Evolutionary conservation across 2,888 invertebrate species (phyloP).

Genomic region (Drosophila formosana): DNA sequence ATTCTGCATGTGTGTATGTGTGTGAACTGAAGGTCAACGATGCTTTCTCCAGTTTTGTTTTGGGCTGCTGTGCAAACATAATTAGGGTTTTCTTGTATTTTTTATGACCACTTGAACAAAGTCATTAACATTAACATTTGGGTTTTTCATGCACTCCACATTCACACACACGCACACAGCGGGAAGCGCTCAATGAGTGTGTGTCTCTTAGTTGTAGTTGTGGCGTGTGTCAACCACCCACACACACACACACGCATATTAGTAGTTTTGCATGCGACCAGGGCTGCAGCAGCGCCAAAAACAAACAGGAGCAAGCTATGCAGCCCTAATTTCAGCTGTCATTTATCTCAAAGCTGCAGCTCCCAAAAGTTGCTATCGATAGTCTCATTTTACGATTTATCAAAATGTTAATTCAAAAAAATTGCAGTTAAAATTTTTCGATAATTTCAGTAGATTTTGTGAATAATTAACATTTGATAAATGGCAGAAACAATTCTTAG

Average conservation of each 20-base stretch:
- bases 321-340: neutral
- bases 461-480: too few relatives aligned
- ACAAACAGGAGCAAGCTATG: neutral
- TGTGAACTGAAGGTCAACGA: conserved; percentile 57
- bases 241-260: conserved; percentile 17
- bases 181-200: conserved; percentile 20
- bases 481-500: too few relatives aligned
- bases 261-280: conserved; percentile 25
- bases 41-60: conserved; percentile 61
- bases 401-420: too few relatives aligned
- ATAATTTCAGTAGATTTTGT: too few relatives aligned
- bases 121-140: conserved; percentile 53
- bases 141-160: conserved; percentile 45
- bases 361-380: too few relatives aligned
- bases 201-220: conserved; percentile 22
- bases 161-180: conserved; percentile 20
- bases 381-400: too few relatives aligned
- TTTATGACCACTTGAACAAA: conserved; percentile 62
- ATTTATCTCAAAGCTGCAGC: too few relatives aligned
- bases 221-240: conserved; percentile 66
- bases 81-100: conserved; percentile 49
- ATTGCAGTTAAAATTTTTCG: too few relatives aligned
- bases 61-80: conserved; percentile 58
- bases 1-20: conserved; percentile 2
- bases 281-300: conserved; percentile 24